Base-by-base conservation (phyloP, 2,888 invertebrate species). In the Andrena haemorrhoa region DNA sequence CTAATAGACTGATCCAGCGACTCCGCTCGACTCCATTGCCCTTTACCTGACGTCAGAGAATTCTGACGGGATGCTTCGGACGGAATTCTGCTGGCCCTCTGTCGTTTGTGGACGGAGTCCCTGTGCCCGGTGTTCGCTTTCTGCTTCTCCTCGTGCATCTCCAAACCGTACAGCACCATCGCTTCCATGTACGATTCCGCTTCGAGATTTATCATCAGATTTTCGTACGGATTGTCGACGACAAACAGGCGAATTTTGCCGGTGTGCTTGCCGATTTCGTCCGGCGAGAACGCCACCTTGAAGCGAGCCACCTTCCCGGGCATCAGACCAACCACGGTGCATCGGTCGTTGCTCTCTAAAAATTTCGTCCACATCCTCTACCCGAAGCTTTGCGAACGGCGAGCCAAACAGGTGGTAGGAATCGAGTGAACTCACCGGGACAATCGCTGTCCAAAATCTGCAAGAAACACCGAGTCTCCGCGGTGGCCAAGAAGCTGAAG, bases 161-260 rank as follows among this genome's bases (percentile, higher is more conserved):
- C 88, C 23, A 94, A 81, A 51, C 91, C 91, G 64, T 95, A 94
- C 8, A 95, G 82, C 1, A 95, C 93, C 56, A 95, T 91, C 71
- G 94, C 93, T 88, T 95, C 95, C 60, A 90, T 88, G 84, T 94
- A 95, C 29, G 94, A 94, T 82, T 95, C 94, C 0, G 94, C 95
- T 1, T 93, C 92, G 26, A 95, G 83, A 20, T 94, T 91, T n/a
- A 95, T 90, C 41, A 92, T 92, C n/a, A 94, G 91, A 77, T 94
- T 94, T 85, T 96, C 95, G 86, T 95, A 95, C 61, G 95, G 95
- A 93, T 96, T 96, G 87, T 95, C 94, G 12, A 94, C 91, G 3
- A 95, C 94, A 51, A 94, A 93, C 31, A 96, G 84, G 47, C 94
- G 94, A 56, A 96, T 87, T 64, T 87, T 80, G 10, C 90, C 90